A percentile compares a stretch with the other conserved stretches of the same genome.
These are phyloP conservation scores for Clarias platycephalus DNA, from an alignment of 2,797 vertebrate genomes.

Conservation along the genomic window DNA sequence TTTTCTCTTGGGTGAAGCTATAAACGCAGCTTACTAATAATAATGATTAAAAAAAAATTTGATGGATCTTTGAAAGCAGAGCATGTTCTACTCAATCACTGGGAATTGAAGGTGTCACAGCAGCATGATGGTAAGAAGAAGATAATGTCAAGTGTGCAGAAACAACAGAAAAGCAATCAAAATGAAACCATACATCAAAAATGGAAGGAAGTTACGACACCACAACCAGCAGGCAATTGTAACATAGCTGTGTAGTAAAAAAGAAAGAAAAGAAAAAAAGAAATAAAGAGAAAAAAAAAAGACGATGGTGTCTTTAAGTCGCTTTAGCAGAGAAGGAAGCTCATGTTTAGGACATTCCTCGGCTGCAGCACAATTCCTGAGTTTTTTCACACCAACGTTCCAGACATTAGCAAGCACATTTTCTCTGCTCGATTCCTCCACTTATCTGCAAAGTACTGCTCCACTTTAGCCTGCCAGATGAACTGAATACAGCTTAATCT, in stretches of 20 bases:
- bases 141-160: background rate
- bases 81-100: background rate
- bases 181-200: background rate
- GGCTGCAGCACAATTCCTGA: conserved; percentile 37
- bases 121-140: background rate
- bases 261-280: background rate
- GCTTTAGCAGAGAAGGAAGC: background rate
- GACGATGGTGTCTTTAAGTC: conserved; percentile 13
- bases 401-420: conserved; percentile 53
- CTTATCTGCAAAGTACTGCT: conserved; percentile 20
- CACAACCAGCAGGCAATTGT: background rate
- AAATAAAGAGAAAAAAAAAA: background rate
- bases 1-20: no score
- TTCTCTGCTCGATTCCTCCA: conserved; percentile 33
- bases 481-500: conserved; percentile 20
- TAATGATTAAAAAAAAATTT: background rate
- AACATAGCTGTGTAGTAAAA: background rate
- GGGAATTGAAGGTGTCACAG: background rate
- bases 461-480: conserved; percentile 4
- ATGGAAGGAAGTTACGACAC: conserved; percentile 3
- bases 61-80: background rate
- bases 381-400: conserved; percentile 45
- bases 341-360: conserved; percentile 25
- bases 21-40: background rate
- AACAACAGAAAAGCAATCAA: background rate